A percentile compares a stretch with the other conserved stretches of the same genome.
These are phyloP conservation scores for Embiotoca jacksoni DNA, from an alignment of 2,113 vertebrate genomes.

Conservation along the genomic window DNA sequence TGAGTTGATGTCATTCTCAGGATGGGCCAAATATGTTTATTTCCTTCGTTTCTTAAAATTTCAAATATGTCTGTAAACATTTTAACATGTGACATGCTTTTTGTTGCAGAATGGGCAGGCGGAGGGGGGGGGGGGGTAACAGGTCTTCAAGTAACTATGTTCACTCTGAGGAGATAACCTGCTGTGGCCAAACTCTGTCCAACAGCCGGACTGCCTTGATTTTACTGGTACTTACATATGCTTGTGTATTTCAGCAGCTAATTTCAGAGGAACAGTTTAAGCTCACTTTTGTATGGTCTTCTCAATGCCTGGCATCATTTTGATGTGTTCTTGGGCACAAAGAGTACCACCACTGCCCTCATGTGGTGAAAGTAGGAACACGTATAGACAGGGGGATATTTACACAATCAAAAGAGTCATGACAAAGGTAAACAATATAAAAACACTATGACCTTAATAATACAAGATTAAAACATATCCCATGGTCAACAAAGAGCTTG, in stretches of 20 bases:
- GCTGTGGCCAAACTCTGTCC: slow-evolving; percentile 1
- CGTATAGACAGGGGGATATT: background rate
- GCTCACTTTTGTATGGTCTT: slow-evolving; percentile 31
- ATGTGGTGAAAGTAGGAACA: slow-evolving; percentile 24
- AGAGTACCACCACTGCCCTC: slow-evolving; percentile 43
- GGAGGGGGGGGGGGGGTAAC: too few species aligned
- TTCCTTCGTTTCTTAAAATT: too few species aligned
- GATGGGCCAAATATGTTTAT: too few species aligned
- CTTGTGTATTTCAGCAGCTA: slow-evolving; percentile 42
- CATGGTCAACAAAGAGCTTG: too few species aligned
- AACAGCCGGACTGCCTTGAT: slow-evolving; percentile 32
- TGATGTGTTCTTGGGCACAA: slow-evolving; percentile 50
- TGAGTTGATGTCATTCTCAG: background rate
- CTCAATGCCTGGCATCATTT: slow-evolving; percentile 53
- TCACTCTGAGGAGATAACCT: background rate
- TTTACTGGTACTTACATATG: slow-evolving; percentile 19
- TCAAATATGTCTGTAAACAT: background rate
- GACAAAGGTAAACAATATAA: background rate
- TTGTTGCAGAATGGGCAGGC: too few species aligned
- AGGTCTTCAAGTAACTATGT: too few species aligned
- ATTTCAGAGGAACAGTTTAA: slow-evolving; percentile 57
- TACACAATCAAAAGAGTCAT: background rate
- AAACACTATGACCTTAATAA: background rate
- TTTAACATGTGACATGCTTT: background rate
- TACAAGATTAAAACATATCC: too few species aligned